phyloP scores from a whole-genome alignment of 2,797 vertebrate species.

The Spinus olivaceus region DNA sequence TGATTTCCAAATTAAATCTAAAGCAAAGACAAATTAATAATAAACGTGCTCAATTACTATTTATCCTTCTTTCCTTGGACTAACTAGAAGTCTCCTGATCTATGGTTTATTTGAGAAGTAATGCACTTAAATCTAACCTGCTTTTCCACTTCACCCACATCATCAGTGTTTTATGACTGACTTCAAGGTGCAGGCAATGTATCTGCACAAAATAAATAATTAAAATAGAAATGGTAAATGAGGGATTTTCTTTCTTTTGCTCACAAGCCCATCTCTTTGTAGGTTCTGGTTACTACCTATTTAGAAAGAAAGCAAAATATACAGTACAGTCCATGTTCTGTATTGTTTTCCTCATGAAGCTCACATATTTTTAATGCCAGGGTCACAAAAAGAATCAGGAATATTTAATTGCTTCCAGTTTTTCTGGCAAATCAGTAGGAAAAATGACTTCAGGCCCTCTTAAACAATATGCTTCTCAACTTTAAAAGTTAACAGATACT shows the following conservation, averaged over 20 bases:
- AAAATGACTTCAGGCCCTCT: background rate
- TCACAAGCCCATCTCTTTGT: background rate
- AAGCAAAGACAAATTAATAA: slow-evolving; percentile 26
- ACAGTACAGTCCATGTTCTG: background rate
- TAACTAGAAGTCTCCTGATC: background rate
- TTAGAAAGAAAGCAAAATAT: background rate
- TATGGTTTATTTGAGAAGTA: background rate
- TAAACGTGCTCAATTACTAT: background rate
- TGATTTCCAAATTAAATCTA: background rate
- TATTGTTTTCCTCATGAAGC: background rate
- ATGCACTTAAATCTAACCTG: background rate
- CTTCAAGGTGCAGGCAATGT: background rate
- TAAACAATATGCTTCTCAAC: background rate
- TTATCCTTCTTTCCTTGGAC: background rate
- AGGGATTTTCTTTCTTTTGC: slow-evolving; percentile 1
- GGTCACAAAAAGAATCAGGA: background rate
- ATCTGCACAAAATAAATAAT: slow-evolving; percentile 24
- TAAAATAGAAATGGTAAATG: background rate
- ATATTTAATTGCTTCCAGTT: slow-evolving; percentile 6
- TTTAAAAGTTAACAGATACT: background rate
- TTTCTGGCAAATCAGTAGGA: background rate
- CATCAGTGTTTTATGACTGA: background rate
- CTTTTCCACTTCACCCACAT: slow-evolving; percentile 8
- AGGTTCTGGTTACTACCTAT: background rate
- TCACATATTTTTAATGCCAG: background rate